Evolutionary conservation across 2,113 vertebrate genomes (phyloP), one percentile per base, ranked within the genome.

Genomic region (Hiodon tergisus): DNA sequence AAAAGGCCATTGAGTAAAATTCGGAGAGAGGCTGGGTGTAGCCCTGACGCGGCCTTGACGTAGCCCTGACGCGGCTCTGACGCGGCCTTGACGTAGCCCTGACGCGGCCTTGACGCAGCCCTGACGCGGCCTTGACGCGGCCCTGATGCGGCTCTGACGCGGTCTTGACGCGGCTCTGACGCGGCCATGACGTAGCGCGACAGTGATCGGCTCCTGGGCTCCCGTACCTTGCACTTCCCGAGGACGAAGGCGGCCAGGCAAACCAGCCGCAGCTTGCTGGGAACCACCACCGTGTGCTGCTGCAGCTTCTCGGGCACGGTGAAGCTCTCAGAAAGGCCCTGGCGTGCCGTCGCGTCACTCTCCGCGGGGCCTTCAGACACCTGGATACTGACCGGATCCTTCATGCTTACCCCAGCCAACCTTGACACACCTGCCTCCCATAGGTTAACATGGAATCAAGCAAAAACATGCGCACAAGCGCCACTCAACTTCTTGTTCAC

Each of bases 261-360:
- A 54, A 99, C 97, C 9, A 99, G 93, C 8, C 92, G 86, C 79
- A 99, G 58, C 79, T 99, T 99, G 88, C 94, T 96, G 78, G 97
- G 97, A 69, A 98, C 94, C 74, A 98, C n/a, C 2, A 93, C 61
- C 55, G 94, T 84, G 0, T 93, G 89, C 84, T 99, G 97, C 54
- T 89, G 80, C 2, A 99, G 90, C 4, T 83, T 89, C 73, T 92
- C 92, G 0, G 97, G 97, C 3, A 99, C 79, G 0, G 94, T 90
- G 50, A 96, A 99, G 86, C 89, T 86, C 16, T 91, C 87, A 0
- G 82, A 82, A 14, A 85, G 86, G 57, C 59, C 6, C 3, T 4
- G 47, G 0, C 31, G 63, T 67, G n/a, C 6, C 14, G 31, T 1
- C n/a, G 73, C 2, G 52, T 5, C 1, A 16, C 11, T 60, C 52